A percentile compares a stretch with the other conserved stretches of the same genome.
phyloP scores from a whole-genome alignment of 2,113 vertebrate genomes.

The Podarcis cretensis region DNA sequence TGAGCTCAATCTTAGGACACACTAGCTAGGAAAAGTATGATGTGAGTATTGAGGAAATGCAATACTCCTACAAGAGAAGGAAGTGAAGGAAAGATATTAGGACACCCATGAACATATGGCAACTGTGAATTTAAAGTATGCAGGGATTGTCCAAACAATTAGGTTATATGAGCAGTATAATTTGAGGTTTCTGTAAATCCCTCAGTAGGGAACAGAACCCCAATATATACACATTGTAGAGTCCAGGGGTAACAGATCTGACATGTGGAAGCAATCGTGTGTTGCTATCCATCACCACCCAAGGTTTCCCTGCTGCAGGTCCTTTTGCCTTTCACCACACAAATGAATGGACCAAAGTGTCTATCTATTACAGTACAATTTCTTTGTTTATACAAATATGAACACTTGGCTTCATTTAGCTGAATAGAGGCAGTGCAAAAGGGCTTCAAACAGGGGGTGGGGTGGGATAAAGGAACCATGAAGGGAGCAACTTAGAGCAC shows the following conservation, averaged over 20 bases:
- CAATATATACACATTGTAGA: neutral
- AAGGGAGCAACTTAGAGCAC: neutral
- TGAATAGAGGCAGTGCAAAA: neutral
- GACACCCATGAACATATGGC: neutral
- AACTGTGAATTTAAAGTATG: neutral
- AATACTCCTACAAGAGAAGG: neutral
- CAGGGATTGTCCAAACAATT: neutral
- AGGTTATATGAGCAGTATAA: neutral
- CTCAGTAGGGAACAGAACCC: neutral
- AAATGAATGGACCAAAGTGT: neutral
- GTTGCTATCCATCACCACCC: too few species aligned
- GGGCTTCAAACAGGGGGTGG: neutral
- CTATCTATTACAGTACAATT: too few species aligned
- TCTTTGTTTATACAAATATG: neutral
- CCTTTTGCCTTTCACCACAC: neutral
- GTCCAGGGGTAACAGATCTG: neutral
- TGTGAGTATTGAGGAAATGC: neutral
- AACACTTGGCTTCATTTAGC: neutral
- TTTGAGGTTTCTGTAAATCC: neutral
- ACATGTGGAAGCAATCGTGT: neutral
- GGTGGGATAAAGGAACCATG: neutral
- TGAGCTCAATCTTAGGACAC: neutral
- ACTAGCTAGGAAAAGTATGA: neutral
- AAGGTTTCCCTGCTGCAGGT: neutral
- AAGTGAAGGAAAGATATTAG: neutral